Evolutionary conservation across 2,888 invertebrate genomes (phyloP).

Genomic region (Melolontha melolontha): DNA sequence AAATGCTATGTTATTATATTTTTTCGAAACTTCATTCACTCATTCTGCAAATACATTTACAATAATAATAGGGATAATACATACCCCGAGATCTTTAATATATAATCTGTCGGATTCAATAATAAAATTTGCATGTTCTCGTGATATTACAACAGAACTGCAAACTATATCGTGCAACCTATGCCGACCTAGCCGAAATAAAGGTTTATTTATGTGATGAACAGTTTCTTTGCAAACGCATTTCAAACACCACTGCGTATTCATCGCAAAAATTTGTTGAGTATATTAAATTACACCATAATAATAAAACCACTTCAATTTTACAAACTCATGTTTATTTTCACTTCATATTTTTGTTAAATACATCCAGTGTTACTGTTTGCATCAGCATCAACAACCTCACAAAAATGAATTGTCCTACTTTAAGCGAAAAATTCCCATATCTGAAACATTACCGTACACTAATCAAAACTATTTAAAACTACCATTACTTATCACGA

Average conservation of each 20-base stretch:
- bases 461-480: too few relatives aligned
- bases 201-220: constrained; percentile 29
- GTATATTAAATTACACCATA: neutral
- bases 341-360: too few relatives aligned
- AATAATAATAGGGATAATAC: neutral
- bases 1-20: too few relatives aligned
- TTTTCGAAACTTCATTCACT: too few relatives aligned
- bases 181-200: constrained; percentile 42
- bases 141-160: constrained; percentile 45
- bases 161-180: constrained; percentile 43
- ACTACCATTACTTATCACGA: too few relatives aligned
- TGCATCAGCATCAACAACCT: too few relatives aligned
- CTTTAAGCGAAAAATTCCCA: too few relatives aligned
- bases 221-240: constrained; percentile 27
- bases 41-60: too few relatives aligned
- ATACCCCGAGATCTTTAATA: constrained; percentile 46
- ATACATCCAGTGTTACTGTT: too few relatives aligned
- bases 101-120: constrained; percentile 41
- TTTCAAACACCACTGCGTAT: constrained; percentile 35
- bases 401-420: too few relatives aligned
- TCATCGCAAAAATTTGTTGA: constrained; percentile 1
- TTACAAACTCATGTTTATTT: too few relatives aligned
- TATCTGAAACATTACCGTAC: too few relatives aligned
- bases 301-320: neutral
- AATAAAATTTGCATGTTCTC: constrained; percentile 49